Evolutionary conservation across 2,888 invertebrate genomes (phyloP), one percentile per base, ranked within the genome.

Genomic region (Caradrina clavipalpis): DNA sequence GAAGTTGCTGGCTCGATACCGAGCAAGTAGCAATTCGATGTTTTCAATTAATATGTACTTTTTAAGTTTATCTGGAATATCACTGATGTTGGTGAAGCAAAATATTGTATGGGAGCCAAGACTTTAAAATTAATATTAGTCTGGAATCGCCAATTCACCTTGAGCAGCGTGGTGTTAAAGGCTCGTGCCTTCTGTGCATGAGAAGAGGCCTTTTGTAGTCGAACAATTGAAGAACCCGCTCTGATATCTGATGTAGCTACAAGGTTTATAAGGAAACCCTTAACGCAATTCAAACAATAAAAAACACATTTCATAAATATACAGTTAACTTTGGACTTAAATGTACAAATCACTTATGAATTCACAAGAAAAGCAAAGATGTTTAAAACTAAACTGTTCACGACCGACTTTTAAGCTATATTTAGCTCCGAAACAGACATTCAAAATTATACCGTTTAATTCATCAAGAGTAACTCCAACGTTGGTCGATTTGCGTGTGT

Each of bases 361-460:
- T 55, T 50, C 19, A 31, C 19, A 49, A 78, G 31, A 61, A 57
- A 78, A 31, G 39, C 51, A 53, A 60, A 45, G 7, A 57, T 26
- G 4, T 35, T 56, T 63, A 49, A 19, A 56, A 49, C 53, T 0
- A 72, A n/a, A 50, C 15, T 59, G 35, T 55, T 54, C 21, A 54
- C 35, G 56, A 26, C 53, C 49, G 26, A 49, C 58, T 79, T 63
- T 78, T 11, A 35, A 35, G 56, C 62, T 73, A 73, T 51, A 56
- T 73, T 78, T 72, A 79, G 79, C 63, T 5, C 19, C 1, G 39
- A 63, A 55, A 78, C 78, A 62, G 26, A 60, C 26, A 49, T 31
- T 56, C 31, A 35, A 76, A 42, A 76, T 55, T 55, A 60, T 80
- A 69, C 59, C 58, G 74, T 74, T 74, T 73, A 59, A 79, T 73